Evolutionary conservation across 2,888 invertebrate species (phyloP).

Genomic region (Drosophila affinis): DNA sequence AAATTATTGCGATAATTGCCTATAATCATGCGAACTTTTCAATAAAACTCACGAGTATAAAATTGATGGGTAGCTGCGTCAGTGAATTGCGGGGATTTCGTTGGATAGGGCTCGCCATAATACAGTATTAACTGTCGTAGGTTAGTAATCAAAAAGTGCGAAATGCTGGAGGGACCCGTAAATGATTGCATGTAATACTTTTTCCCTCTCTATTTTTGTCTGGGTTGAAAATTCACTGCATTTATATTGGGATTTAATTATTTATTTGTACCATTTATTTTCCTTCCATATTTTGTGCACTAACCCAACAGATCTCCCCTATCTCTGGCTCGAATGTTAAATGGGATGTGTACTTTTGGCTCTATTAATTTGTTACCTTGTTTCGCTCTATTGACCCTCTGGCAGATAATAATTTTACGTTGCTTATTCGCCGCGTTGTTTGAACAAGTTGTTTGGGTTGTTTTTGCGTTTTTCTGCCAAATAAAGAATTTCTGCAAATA

Average conservation of each 20-base stretch:
- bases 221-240: no score
- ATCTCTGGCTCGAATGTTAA: not conserved
- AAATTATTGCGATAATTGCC: not conserved
- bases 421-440: constrained; percentile 49
- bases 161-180: not conserved
- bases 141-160: not conserved
- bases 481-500: constrained; percentile 21
- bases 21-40: not conserved
- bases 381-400: constrained; percentile 50
- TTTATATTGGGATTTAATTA: not conserved
- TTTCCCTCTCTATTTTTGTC: no score
- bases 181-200: not conserved
- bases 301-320: not conserved
- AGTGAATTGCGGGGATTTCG: not conserved
- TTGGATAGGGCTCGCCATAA: not conserved
- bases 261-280: not conserved
- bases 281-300: no score
- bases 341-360: constrained; percentile 24
- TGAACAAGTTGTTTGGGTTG: constrained; percentile 53
- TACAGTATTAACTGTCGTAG: not conserved
- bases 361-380: constrained; percentile 52
- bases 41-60: not conserved
- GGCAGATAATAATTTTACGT: constrained; percentile 45
- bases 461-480: constrained; percentile 8
- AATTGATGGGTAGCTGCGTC: not conserved